phyloP scores from a whole-genome alignment of 2,888 invertebrate genomes.

The Caenorhabditis panamensis region DNA sequence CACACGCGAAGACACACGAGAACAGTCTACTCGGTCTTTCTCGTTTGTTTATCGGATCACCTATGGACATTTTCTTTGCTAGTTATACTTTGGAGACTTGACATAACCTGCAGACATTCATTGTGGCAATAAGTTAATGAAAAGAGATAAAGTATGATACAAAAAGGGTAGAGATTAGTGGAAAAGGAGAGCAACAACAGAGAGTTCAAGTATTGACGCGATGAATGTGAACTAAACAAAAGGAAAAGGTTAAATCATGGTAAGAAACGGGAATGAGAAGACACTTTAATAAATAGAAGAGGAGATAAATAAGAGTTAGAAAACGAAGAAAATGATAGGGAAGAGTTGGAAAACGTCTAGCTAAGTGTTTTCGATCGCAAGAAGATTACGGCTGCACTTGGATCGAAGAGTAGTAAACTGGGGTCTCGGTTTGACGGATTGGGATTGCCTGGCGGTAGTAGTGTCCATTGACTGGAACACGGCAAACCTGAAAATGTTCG shows the following conservation, averaged over 20 bases:
- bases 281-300: neutral
- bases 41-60: slow-evolving; percentile 7
- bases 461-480: neutral
- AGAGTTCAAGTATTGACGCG: too few species aligned
- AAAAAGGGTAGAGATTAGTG: neutral
- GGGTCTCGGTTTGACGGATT: neutral
- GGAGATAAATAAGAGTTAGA: slow-evolving; percentile 7
- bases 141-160: neutral
- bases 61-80: too few species aligned
- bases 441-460: neutral
- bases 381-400: neutral
- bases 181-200: slow-evolving; percentile 7
- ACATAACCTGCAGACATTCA: slow-evolving; percentile 36
- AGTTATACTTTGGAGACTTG: neutral
- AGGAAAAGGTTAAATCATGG: neutral
- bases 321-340: neutral
- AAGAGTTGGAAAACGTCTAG: too few species aligned
- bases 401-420: neutral
- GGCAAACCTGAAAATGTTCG: neutral
- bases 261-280: neutral
- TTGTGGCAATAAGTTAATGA: slow-evolving; percentile 23
- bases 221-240: slow-evolving; percentile 20
- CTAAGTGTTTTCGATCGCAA: too few species aligned
- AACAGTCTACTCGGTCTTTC: neutral
- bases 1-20: neutral